Base-by-base conservation (phyloP, 2,113 vertebrate genomes). In the Talpa occidentalis region DNA sequence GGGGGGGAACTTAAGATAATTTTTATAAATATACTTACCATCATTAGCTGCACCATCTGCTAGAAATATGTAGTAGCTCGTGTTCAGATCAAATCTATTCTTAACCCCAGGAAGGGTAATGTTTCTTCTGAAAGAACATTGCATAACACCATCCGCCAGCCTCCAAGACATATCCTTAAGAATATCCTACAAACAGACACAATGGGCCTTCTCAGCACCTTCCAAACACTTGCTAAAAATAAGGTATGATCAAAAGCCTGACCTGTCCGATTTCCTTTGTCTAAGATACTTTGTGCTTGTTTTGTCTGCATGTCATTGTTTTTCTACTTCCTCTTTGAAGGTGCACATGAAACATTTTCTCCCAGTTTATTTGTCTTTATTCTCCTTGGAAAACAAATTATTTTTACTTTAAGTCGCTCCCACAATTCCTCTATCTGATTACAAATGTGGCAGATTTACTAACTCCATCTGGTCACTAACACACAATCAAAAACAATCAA, bases 71-170 rank as follows among this genome's bases (percentile, higher is more conserved):
- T 98, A 99, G 96, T 99, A 99, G 91, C 94, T 98, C 30, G 88
- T 94, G 93, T 99, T 97, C 91, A 99, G 96, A 95, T 97, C 96
- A 96, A 99, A 99, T 80, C 98, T 98, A 56, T 90, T 84, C 95
- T 97, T 93, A 37, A 85, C 95, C 79, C 89, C 88, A 69, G 98
- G 97, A 85, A 99, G 95, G 73, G 0, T 37, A 93, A 98, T 96
- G 82, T 97, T 96, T 94, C 99, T 98, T 86, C 98, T 97, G 96
- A 99, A 99, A 88, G 98, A 98, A 91, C 99, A 99, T 0, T 99
- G 99, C 86, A 99, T 98, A 84, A 98, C 12, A 10, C 98, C 98
- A 66, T 99, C 98, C 0, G 47, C 97, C 81, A 99, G 40, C 64
- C 98, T 98, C 99, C 99, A 99, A 0, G 98, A 98, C 56, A 95